Conservation (phyloP, 2,888 invertebrate genomes). For the Lasioglossum marginatum region DNA sequence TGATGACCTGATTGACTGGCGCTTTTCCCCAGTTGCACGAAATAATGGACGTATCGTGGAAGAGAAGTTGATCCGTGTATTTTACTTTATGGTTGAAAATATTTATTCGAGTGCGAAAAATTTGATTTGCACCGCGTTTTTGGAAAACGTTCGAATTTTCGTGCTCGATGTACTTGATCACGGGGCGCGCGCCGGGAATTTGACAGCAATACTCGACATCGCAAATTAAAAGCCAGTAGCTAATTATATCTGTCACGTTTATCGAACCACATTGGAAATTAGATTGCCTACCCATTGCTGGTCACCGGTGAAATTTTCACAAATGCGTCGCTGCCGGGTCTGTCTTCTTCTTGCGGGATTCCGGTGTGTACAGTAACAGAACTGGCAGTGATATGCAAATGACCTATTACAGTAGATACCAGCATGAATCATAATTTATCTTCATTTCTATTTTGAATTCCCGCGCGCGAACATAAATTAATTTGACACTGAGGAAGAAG, state of each 20-base stretch:
- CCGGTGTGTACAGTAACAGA: not conserved
- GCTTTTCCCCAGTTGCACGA: not conserved
- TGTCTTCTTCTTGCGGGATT: not conserved
- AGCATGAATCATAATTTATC: conserved; percentile 19
- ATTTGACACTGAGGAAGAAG: not conserved
- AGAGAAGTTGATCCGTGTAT: not conserved
- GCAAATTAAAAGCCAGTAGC: not conserved
- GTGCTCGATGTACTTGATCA: too few species aligned
- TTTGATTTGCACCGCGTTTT: not conserved
- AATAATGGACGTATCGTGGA: not conserved
- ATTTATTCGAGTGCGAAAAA: not conserved
- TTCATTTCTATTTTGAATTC: conserved; percentile 14
- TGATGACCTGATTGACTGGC: not conserved
- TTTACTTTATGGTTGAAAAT: not conserved
- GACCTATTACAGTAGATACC: conserved; percentile 12
- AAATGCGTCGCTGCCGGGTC: not conserved
- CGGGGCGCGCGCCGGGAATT: not conserved
- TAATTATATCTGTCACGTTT: not conserved
- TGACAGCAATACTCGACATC: not conserved
- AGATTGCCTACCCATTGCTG: not conserved
- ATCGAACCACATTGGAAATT: conserved; percentile 4
- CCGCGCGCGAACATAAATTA: conserved; percentile 3
- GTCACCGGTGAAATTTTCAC: not conserved
- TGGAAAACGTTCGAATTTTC: not conserved
- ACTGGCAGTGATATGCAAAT: conserved; percentile 31